phyloP scores from a whole-genome alignment of 2,888 invertebrate genomes.

The Nymphalis polychloros region DNA sequence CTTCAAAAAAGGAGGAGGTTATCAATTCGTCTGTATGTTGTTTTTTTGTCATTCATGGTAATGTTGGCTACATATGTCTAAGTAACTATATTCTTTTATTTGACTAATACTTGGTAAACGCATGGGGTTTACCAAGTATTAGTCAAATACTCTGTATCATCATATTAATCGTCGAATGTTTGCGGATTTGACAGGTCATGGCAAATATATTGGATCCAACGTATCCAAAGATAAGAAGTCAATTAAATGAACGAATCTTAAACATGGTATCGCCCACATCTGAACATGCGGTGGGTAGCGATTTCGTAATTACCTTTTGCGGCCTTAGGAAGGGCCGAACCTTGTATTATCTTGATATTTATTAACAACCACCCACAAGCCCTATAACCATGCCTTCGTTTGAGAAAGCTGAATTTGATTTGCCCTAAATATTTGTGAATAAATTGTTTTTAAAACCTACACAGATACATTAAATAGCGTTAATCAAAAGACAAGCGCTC shows the following conservation, averaged over 20 bases:
- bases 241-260: conserved; percentile 13
- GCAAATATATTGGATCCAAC: too few relatives aligned
- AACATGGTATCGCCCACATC: conserved; percentile 32
- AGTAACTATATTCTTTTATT: too few relatives aligned
- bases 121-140: too few relatives aligned
- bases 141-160: too few relatives aligned
- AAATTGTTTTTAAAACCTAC: neutral
- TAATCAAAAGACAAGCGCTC: too few relatives aligned
- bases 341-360: conserved; percentile 18
- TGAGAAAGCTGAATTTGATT: conserved; percentile 1
- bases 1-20: too few relatives aligned
- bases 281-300: conserved; percentile 30
- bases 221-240: neutral
- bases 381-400: neutral
- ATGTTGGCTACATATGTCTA: too few relatives aligned
- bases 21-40: too few relatives aligned
- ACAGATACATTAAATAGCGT: neutral
- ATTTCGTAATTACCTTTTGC: conserved; percentile 37
- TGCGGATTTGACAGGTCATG: too few relatives aligned
- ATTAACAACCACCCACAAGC: conserved; percentile 13
- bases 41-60: too few relatives aligned
- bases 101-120: too few relatives aligned
- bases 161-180: too few relatives aligned
- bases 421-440: conserved; percentile 4
- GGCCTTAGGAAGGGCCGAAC: conserved; percentile 30